Evolutionary conservation across 2,888 invertebrate genomes (phyloP), one percentile per base, ranked within the genome.

Genomic region (Oscheius sp.): DNA sequence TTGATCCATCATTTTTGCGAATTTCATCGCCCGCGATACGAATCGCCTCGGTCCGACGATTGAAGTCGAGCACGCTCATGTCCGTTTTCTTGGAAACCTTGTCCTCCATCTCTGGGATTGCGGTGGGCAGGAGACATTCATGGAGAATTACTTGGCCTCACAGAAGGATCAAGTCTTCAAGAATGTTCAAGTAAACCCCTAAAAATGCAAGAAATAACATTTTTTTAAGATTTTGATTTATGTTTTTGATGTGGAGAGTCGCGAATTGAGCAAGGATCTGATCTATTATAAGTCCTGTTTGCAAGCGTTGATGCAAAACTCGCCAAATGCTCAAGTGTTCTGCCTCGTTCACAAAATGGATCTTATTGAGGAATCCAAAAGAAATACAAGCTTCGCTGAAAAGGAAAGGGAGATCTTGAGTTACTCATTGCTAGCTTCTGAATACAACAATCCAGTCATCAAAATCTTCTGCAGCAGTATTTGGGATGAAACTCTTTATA

Each of bases 261-360:
- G 95, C 69, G 98, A 99, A 88, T 89, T 96, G 85, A 96, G 97
- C 84, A 95, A 95, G 87, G 98, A 98, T 87, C 93, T 95, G 90
- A 95, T 96, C 87, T 98, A 98, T 87, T 98, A 98, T 87, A 96
- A 98, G 87, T 93, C 94, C 12, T 99, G 98, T 87, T 89, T 98
- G 81, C 97, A 97, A 89, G 97, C 97, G 4, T 93, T 99, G 85
- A 88, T 96, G 78, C 92, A 93, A 88, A 96, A 97, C 87, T 97
- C 97, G 0, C 95, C 95, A 0, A 94, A 95, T 83, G 97, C 98
- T 0, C 93, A 96, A 88, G 93, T 98, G 85, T 98, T 99, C 89
- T 98, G 97, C 87, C 90, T 98, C 31, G 92, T 99, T 72, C 98
- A 98, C 89, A 98, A 98, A 90, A 99, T 99, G 97, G 98, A 98